Evolutionary conservation across 1,140 invertebrate species (phyloP).

Genomic region (Lordiphosa stackelbergi): DNA sequence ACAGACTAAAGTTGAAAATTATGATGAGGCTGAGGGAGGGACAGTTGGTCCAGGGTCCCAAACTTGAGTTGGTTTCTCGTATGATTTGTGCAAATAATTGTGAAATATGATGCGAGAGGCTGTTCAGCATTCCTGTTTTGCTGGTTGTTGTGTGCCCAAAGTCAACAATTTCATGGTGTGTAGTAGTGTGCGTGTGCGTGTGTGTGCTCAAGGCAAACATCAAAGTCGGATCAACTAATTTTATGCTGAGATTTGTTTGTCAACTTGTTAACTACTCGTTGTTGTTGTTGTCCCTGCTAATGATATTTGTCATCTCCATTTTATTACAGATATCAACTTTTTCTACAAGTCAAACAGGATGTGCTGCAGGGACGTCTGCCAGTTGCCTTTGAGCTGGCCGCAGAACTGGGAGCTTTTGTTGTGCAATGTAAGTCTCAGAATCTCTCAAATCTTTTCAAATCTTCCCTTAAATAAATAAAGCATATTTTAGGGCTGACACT

Average conservation of each 20-base stretch:
- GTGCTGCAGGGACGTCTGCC: constrained; percentile 93
- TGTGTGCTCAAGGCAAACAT: constrained; percentile 57
- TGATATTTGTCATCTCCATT: constrained; percentile 48
- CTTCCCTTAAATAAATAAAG: too few species aligned
- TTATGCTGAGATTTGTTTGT: constrained; percentile 59
- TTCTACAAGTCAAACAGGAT: constrained; percentile 96
- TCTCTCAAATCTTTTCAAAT: too few species aligned
- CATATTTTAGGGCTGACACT: too few species aligned
- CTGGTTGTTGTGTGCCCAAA: constrained; percentile 23
- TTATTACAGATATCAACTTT: constrained; percentile 92
- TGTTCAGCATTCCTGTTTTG: constrained; percentile 3
- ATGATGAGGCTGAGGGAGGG: neutral
- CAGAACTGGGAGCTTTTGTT: constrained; percentile 94
- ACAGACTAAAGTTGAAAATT: constrained; percentile 39
- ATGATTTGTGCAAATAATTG: constrained; percentile 49
- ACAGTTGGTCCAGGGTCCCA: constrained; percentile 2
- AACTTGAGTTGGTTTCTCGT: constrained; percentile 17
- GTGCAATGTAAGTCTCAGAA: constrained; percentile 99
- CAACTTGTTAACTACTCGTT: constrained; percentile 49
- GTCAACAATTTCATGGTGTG: constrained; percentile 37
- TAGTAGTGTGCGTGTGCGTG: constrained; percentile 25
- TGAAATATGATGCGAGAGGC: constrained; percentile 49
- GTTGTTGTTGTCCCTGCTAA: constrained; percentile 27
- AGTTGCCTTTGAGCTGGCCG: constrained; percentile 91
- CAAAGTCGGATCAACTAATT: constrained; percentile 53